A percentile compares a stretch with the other conserved stretches of the same genome.
Evolutionary conservation across 2,888 invertebrate genomes (phyloP).

Genomic region (Andrena praecox): DNA sequence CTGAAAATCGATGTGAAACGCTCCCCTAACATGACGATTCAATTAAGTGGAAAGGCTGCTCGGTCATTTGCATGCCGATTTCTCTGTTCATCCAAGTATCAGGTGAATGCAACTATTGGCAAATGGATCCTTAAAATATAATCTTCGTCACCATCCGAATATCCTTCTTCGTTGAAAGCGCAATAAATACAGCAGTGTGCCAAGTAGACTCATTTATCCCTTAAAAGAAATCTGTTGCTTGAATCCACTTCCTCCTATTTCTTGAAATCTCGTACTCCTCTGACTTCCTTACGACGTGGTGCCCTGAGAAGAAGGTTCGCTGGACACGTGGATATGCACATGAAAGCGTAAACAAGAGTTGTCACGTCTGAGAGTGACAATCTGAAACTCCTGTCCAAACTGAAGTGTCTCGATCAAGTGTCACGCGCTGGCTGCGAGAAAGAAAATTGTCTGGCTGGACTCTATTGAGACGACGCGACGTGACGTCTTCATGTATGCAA

Average conservation of each 20-base stretch:
- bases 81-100: too few relatives aligned
- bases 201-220: too few relatives aligned
- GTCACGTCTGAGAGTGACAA: not conserved
- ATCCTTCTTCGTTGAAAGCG: too few relatives aligned
- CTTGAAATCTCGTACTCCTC: not conserved
- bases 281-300: not conserved
- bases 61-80: too few relatives aligned
- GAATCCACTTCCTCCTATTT: too few relatives aligned
- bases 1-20: not conserved
- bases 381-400: not conserved
- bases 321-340: not conserved
- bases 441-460: not conserved
- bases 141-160: too few relatives aligned
- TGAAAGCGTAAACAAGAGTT: not conserved
- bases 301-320: not conserved
- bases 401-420: not conserved
- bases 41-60: constrained; percentile 13
- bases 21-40: constrained; percentile 29
- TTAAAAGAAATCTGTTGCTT: too few relatives aligned
- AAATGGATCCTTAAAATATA: too few relatives aligned
- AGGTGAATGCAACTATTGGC: too few relatives aligned
- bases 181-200: too few relatives aligned
- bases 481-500: constrained; percentile 28
- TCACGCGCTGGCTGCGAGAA: not conserved
- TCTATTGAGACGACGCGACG: not conserved